phyloP scores from a whole-genome alignment of 2,888 invertebrate genomes.

The Cerastoderma edule region DNA sequence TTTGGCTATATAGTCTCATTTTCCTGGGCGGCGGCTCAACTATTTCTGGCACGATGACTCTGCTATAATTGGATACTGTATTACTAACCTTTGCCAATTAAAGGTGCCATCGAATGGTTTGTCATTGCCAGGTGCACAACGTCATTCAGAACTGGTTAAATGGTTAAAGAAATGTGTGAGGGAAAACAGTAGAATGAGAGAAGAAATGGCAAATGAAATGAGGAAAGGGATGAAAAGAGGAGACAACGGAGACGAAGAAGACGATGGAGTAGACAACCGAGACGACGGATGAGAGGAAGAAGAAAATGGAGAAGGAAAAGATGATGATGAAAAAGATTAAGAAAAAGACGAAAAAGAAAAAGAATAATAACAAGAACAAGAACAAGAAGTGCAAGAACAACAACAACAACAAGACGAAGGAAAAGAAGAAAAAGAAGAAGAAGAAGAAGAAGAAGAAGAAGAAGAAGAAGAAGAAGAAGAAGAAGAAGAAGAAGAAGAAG shows the following conservation, averaged over 20 bases:
- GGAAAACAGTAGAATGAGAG: neutral
- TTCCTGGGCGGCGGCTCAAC: no score
- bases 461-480: slow-evolving; percentile 9
- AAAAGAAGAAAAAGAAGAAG: slow-evolving; percentile 15
- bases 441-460: slow-evolving; percentile 3
- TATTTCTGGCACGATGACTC: no score
- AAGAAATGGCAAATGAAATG: neutral
- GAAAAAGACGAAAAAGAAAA: neutral
- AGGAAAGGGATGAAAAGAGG: neutral
- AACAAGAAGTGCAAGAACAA: slow-evolving; percentile 3
- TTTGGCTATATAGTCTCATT: no score
- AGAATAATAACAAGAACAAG: neutral
- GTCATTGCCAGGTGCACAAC: no score
- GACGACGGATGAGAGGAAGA: neutral
- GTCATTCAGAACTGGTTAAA: no score
- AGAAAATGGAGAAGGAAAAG: neutral
- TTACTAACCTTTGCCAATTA: no score
- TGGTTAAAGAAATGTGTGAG: neutral
- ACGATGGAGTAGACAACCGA: neutral
- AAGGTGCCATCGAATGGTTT: no score
- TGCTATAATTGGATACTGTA: no score
- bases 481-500: neutral
- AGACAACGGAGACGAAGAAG: neutral
- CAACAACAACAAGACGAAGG: neutral
- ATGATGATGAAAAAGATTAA: neutral